Conservation (phyloP, 2,888 invertebrate genomes). For the Eristalinus sepulchralis region DNA sequence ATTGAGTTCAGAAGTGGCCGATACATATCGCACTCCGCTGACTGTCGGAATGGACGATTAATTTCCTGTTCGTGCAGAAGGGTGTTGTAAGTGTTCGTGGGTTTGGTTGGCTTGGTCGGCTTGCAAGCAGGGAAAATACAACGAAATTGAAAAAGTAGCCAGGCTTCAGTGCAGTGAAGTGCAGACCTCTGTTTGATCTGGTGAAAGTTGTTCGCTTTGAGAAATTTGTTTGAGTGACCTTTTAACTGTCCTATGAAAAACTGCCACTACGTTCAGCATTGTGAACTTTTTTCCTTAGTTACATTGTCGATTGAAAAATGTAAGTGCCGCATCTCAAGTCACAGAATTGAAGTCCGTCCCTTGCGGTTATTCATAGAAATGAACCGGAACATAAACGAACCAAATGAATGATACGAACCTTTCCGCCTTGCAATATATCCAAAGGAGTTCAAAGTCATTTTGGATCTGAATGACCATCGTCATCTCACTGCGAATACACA, state of each 20-base stretch:
- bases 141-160: not conserved
- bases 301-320: not conserved
- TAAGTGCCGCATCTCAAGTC: not conserved
- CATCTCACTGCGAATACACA: not conserved
- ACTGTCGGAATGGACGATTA: not conserved
- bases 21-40: not conserved
- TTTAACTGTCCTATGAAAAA: no score
- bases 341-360: no score
- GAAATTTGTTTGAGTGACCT: no score
- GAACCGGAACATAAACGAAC: not conserved
- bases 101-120: not conserved
- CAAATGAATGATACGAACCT: not conserved
- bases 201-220: no score
- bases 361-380: no score
- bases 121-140: not conserved
- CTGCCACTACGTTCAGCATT: no score
- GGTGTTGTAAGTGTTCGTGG: not conserved
- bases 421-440: not conserved
- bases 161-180: not conserved
- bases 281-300: no score
- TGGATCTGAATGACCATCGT: not conserved
- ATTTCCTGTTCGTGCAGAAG: not conserved
- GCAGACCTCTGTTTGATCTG: no score
- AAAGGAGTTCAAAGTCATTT: not conserved
- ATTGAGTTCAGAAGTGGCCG: not conserved